Evolutionary conservation across 1,140 invertebrate species (phyloP).

Genomic region (Meloidogyne floridensis): DNA sequence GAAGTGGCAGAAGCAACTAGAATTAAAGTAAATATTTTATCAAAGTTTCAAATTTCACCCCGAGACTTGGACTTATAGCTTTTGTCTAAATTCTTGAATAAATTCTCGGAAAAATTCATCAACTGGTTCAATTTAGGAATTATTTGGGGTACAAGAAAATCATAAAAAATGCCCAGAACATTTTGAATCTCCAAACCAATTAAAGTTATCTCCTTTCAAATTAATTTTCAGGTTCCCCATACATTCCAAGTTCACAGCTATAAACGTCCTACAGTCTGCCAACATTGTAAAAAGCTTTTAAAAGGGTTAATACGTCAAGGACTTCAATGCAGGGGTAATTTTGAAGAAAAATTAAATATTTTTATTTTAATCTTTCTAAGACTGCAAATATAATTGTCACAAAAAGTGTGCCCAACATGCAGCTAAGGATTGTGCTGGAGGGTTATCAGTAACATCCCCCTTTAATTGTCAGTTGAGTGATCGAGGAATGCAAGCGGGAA

Average conservation of each 20-base stretch:
- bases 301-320: constrained; percentile 94
- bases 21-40: constrained; percentile 42
- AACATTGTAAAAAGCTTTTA: constrained; percentile 89
- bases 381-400: constrained; percentile 96
- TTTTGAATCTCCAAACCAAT: too few relatives aligned
- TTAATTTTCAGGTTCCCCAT: constrained; percentile 55
- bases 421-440: constrained; percentile 88
- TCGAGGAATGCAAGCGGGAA: constrained; percentile 1
- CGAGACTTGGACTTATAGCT: too few relatives aligned
- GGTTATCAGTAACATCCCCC: background rate
- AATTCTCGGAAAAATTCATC: too few relatives aligned
- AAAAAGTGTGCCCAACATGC: constrained; percentile 92
- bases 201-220: too few relatives aligned
- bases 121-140: background rate
- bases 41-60: too few relatives aligned
- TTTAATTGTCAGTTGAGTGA: background rate
- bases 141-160: background rate
- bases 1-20: constrained; percentile 69
- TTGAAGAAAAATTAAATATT: background rate
- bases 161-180: background rate
- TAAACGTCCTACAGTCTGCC: constrained; percentile 90
- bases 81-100: too few relatives aligned
- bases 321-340: constrained; percentile 81
- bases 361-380: constrained; percentile 67
- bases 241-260: constrained; percentile 75